These are phyloP conservation scores for Mythimna impura DNA, from an alignment of 2,888 invertebrate genomes.

Conservation along the genomic window DNA sequence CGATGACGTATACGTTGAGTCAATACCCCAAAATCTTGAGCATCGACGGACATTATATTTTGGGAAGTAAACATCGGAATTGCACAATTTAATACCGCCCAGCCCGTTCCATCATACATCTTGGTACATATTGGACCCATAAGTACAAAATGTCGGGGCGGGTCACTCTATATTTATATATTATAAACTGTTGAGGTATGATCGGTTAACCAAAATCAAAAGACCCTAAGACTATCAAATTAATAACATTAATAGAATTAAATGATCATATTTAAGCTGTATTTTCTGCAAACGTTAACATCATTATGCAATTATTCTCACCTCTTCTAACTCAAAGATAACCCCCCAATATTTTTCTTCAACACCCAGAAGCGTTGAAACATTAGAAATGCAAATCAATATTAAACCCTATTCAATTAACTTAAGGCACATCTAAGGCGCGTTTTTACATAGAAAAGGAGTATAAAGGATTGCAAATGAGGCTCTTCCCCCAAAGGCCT, in stretches of 20 bases:
- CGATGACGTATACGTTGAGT: no score
- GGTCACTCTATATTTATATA: not conserved
- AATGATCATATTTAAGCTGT: not conserved
- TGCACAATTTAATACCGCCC: no score
- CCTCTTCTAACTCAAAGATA: conserved; percentile 8
- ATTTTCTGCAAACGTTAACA: conserved; percentile 10
- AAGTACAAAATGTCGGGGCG: no score
- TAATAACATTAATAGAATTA: not conserved
- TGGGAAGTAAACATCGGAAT: no score
- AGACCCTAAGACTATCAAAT: no score
- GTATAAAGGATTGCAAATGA: conserved; percentile 88
- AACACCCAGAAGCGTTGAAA: conserved; percentile 42
- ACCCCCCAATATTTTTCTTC: conserved; percentile 42
- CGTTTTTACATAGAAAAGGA: conserved; percentile 80
- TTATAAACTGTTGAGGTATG: not conserved
- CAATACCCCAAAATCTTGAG: no score
- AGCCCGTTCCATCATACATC: no score
- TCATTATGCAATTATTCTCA: conserved; percentile 10
- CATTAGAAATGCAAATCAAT: conserved; percentile 64
- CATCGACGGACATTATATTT: no score
- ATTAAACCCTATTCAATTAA: conserved; percentile 69
- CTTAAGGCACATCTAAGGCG: conserved; percentile 68
- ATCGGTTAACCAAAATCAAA: no score
- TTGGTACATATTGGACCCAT: no score
- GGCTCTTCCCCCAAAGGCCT: conserved; percentile 72